Conservation (phyloP, 2,797 vertebrate species). For the Thunnus albacares region DNA sequence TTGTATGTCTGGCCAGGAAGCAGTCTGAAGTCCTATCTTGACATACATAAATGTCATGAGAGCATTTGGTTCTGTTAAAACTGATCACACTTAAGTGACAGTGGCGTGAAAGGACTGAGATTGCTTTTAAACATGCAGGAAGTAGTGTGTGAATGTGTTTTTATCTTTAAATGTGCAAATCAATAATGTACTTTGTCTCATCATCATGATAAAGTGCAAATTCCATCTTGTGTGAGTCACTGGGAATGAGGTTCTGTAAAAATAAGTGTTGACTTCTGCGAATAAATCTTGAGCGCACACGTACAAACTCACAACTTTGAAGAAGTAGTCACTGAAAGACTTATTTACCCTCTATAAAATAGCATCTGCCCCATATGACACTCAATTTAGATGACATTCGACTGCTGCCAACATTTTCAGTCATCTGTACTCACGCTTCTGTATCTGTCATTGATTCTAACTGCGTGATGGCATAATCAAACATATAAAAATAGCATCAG, state of each 20-base stretch:
- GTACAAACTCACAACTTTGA: conserved; percentile 38
- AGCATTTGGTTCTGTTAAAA: conserved; percentile 45
- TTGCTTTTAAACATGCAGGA: background rate
- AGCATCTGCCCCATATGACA: conserved; percentile 41
- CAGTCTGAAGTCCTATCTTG: conserved; percentile 25
- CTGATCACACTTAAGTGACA: conserved; percentile 27
- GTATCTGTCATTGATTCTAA: conserved; percentile 65
- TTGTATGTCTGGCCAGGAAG: conserved; percentile 21
- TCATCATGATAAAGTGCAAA: conserved; percentile 12
- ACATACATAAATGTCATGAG: conserved; percentile 7
- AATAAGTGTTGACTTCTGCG: conserved; percentile 16
- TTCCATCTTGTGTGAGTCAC: conserved; percentile 14
- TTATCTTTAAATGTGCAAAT: conserved; percentile 43
- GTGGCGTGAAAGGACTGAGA: background rate
- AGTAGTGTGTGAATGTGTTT: conserved; percentile 13
- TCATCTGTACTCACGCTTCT: conserved; percentile 43
- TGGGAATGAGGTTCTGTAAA: conserved; percentile 9
- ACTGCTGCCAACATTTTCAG: conserved; percentile 40
- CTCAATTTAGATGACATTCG: conserved; percentile 41
- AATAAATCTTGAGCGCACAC: conserved; percentile 38
- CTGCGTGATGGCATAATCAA: conserved; percentile 68
- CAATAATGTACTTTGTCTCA: background rate
- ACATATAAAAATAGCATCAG: conserved; percentile 67
- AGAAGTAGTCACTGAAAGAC: conserved; percentile 33
- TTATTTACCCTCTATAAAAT: conserved; percentile 33